These are phyloP conservation scores for Drosophila santomea DNA, from an alignment of 1,140 invertebrate genomes.

Conservation along the genomic window DNA sequence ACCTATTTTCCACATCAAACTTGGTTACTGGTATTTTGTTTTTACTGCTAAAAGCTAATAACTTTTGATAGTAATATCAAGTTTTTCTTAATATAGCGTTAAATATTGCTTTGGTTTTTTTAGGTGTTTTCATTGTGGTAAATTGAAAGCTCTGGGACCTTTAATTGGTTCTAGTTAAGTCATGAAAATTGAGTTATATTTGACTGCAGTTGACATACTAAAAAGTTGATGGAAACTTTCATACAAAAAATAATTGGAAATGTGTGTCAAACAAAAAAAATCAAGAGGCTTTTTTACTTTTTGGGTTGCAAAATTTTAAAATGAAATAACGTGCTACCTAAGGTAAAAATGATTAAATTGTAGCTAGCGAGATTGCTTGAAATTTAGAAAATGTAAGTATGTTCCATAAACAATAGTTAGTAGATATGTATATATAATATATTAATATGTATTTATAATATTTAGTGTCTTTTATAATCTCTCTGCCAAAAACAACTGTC, in stretches of 20 bases:
- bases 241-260: neutral
- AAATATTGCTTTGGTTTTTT: neutral
- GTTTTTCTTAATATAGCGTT: slow-evolving; percentile 22
- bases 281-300: neutral
- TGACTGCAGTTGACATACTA: neutral
- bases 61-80: slow-evolving; percentile 7
- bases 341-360: too few relatives aligned
- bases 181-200: slow-evolving; percentile 2
- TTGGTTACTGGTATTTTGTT: neutral
- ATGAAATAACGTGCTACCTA: too few relatives aligned
- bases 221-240: slow-evolving; percentile 4
- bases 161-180: neutral
- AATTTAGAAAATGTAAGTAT: too few relatives aligned
- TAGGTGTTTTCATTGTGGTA: slow-evolving; percentile 13
- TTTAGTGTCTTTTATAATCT: too few relatives aligned
- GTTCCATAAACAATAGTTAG: too few relatives aligned
- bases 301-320: neutral
- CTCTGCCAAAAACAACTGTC: neutral
- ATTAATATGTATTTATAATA: too few relatives aligned
- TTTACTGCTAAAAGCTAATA: neutral
- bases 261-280: neutral
- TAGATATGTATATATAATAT: too few relatives aligned
- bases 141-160: slow-evolving; percentile 1
- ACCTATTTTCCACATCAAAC: neutral
- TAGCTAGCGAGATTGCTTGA: too few relatives aligned